Conservation (phyloP, 1,140 invertebrate genomes). For the Chionoecetes opilio region DNA sequence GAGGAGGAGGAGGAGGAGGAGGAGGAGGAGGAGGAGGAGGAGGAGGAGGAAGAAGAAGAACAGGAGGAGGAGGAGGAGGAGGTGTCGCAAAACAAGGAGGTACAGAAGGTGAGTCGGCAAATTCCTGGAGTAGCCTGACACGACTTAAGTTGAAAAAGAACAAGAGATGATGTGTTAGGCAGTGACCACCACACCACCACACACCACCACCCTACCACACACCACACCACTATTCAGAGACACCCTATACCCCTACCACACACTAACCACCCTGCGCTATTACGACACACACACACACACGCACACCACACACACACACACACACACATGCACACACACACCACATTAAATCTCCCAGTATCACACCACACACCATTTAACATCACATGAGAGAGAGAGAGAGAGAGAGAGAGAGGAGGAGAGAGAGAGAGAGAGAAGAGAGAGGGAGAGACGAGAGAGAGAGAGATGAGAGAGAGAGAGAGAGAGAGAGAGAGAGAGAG, state of each 20-base stretch:
- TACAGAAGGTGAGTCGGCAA: background rate
- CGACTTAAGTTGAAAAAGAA: background rate
- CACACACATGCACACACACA: background rate
- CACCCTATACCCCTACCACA: background rate
- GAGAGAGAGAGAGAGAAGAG: background rate
- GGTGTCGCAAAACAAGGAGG: conserved; percentile 33
- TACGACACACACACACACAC: background rate
- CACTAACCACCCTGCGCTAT: background rate
- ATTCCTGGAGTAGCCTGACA: conserved; percentile 12
- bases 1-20: background rate
- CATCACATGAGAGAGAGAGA: conserved; percentile 14
- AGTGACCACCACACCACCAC: background rate
- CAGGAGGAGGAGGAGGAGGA: background rate
- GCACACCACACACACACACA: background rate
- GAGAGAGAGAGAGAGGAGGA: conserved; percentile 24
- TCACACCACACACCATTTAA: background rate
- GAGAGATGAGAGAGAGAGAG: no score
- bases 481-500: background rate
- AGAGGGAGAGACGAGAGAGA: no score
- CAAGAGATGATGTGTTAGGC: background rate
- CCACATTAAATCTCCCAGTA: background rate
- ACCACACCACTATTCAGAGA: background rate
- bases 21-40: no score
- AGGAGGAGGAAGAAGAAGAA: background rate
- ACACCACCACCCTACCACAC: background rate